Evolutionary conservation across 2,888 invertebrate genomes (phyloP).

Genomic region (Corbicula japonica): DNA sequence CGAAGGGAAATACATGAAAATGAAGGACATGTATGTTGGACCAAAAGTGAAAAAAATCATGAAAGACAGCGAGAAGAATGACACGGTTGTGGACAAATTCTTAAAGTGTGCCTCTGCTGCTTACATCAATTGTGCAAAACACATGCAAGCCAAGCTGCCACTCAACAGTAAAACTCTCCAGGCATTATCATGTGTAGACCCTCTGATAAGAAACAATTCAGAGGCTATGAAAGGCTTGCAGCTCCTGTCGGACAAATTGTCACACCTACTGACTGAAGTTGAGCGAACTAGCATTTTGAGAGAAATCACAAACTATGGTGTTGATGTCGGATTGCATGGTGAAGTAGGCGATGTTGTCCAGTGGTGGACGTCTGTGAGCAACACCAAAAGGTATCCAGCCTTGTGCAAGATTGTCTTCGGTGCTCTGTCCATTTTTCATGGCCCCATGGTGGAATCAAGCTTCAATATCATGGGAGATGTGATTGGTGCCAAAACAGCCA

Average conservation of each 20-base stretch:
- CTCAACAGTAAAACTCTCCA: neutral
- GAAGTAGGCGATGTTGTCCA: neutral
- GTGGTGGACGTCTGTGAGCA: neutral
- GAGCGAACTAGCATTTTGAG: neutral
- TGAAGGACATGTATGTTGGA: neutral
- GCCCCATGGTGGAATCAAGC: neutral
- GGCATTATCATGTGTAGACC: neutral
- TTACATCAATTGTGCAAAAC: neutral
- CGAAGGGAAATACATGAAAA: neutral
- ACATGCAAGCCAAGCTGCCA: neutral
- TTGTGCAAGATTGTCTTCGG: constrained; percentile 4
- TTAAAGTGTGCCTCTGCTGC: neutral
- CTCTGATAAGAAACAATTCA: neutral
- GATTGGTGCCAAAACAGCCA: neutral
- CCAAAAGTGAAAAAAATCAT: neutral
- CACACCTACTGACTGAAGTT: neutral
- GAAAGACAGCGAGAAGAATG: neutral
- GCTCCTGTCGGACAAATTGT: neutral
- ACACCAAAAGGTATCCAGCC: neutral
- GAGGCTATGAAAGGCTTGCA: neutral
- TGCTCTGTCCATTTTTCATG: constrained; percentile 8
- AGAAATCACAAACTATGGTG: neutral
- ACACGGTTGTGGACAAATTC: neutral
- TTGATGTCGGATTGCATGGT: neutral
- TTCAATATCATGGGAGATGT: constrained; percentile 3